phyloP scores from a whole-genome alignment of 2,113 vertebrate species.

The Brienomyrus brachyistius region DNA sequence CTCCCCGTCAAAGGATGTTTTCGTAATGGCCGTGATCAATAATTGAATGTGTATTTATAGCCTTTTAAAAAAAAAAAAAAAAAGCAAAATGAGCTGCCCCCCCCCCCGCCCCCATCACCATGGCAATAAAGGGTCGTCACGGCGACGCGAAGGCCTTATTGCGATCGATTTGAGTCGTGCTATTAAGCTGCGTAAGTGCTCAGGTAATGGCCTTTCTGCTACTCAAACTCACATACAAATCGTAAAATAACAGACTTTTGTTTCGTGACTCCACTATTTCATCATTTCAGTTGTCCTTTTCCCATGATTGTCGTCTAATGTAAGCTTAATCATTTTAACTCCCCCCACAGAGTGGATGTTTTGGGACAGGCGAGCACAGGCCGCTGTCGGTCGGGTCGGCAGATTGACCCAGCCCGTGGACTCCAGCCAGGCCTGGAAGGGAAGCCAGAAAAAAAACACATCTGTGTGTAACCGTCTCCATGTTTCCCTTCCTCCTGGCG shows the following conservation, averaged over 20 bases:
- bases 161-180: neutral
- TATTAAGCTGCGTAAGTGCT: conserved; percentile 17
- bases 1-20: neutral
- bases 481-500: neutral
- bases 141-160: neutral
- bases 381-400: neutral
- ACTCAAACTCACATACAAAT: neutral
- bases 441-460: neutral
- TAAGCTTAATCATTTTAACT: neutral
- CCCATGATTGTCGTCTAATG: neutral
- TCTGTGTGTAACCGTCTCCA: neutral
- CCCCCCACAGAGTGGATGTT: neutral
- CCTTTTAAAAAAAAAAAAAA: neutral
- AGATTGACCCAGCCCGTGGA: neutral
- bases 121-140: neutral
- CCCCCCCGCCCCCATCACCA: neutral
- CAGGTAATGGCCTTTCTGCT: neutral
- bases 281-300: neutral
- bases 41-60: neutral
- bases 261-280: neutral
- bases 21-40: neutral
- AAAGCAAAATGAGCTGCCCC: neutral
- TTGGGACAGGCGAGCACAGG: neutral
- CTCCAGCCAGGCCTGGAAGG: neutral
- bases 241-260: neutral